A percentile compares a stretch with the other conserved stretches of the same genome.
phyloP scores from a whole-genome alignment of 2,888 invertebrate genomes.

The Megamerina dolium region DNA sequence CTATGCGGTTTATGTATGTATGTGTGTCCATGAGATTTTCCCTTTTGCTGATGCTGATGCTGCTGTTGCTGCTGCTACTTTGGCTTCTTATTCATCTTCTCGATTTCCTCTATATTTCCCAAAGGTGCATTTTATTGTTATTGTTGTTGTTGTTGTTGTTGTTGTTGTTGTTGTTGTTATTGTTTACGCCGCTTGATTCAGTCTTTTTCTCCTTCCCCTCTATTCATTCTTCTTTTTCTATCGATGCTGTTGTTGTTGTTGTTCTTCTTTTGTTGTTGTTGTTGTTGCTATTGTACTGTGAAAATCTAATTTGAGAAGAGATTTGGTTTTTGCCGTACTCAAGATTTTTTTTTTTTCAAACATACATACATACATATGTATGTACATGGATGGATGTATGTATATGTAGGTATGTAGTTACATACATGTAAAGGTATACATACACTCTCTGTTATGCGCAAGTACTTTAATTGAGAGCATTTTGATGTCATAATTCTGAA shows the following conservation, averaged over 20 bases:
- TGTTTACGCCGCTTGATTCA: too few relatives aligned
- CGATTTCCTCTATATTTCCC: too few relatives aligned
- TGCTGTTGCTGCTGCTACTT: background rate
- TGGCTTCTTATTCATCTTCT: too few relatives aligned
- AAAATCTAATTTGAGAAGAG: slow-evolving; percentile 47
- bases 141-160: slow-evolving; percentile 5
- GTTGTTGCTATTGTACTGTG: too few relatives aligned
- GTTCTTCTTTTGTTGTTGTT: too few relatives aligned
- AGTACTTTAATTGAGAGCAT: slow-evolving; percentile 43
- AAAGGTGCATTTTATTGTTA: too few relatives aligned
- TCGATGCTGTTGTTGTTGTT: too few relatives aligned
- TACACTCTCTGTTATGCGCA: slow-evolving; percentile 19
- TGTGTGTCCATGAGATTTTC: background rate
- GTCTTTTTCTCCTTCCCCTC: too few relatives aligned
- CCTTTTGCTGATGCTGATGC: background rate
- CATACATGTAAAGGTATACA: background rate
- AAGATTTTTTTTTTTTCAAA: too few relatives aligned
- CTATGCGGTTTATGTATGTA: background rate
- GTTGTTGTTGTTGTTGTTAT: too few relatives aligned
- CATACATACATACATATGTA: background rate
- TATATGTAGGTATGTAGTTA: background rate
- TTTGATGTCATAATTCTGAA: slow-evolving; percentile 39
- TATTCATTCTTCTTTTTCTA: too few relatives aligned
- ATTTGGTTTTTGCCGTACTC: slow-evolving; percentile 27
- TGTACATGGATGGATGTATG: too few relatives aligned